phyloP scores from a whole-genome alignment of 2,888 invertebrate species.

The Vesta saturnalis region DNA sequence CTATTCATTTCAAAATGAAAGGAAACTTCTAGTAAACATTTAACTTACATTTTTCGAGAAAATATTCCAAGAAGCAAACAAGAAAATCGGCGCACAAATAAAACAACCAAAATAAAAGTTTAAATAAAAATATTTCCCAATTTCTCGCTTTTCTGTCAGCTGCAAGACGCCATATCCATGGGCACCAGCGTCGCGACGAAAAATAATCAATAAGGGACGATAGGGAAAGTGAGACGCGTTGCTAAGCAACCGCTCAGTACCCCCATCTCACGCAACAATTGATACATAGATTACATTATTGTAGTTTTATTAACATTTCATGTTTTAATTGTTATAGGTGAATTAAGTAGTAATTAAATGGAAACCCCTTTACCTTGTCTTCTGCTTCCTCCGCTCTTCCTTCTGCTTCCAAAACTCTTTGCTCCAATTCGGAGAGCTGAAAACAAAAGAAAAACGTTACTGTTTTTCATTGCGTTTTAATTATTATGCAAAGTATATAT shows the following conservation, averaged over 20 bases:
- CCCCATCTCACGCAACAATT: conserved; percentile 42
- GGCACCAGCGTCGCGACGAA: conserved; percentile 60
- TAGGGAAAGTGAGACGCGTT: conserved; percentile 61
- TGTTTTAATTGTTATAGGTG: conserved; percentile 11
- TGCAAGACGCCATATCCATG: conserved; percentile 61
- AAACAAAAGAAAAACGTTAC: conserved; percentile 60
- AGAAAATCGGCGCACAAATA: conserved; percentile 48
- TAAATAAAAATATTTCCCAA: conserved; percentile 47
- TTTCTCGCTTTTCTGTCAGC: conserved; percentile 58
- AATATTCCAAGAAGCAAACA: conserved; percentile 49
- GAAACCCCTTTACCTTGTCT: conserved; percentile 97
- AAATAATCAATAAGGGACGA: conserved; percentile 63
- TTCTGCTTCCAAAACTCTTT: conserved; percentile 92
- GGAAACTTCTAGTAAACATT: conserved; percentile 19
- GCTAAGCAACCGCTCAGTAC: conserved; percentile 55
- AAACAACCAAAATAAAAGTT: conserved; percentile 51
- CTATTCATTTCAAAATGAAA: conserved; percentile 4
- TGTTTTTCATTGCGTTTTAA: background rate
- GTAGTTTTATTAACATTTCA: conserved; percentile 6
- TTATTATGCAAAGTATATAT: background rate
- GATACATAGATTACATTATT: conserved; percentile 23
- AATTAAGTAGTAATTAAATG: too few relatives aligned
- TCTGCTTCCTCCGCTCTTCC: conserved; percentile 93
- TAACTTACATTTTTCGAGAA: conserved; percentile 54
- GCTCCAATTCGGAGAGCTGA: conserved; percentile 94